Base-by-base conservation (phyloP, 2,797 vertebrate genomes). In the Yasuhikotakia modesta region DNA sequence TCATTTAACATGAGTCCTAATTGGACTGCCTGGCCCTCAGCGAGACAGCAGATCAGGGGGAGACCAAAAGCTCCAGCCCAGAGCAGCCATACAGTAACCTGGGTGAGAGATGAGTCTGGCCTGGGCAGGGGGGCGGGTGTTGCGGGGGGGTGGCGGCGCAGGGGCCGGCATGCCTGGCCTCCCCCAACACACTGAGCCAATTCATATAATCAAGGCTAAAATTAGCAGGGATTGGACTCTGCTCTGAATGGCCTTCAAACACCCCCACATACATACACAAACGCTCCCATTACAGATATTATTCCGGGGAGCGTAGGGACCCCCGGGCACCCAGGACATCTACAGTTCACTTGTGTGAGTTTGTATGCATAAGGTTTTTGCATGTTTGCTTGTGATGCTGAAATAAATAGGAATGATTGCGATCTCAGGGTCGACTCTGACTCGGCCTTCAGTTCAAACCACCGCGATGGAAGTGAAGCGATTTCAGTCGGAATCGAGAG, bases 191-290 rank as follows among this genome's bases (percentile, higher is more conserved):
- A 92, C 90, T 91, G 89, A 88, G 88, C 88, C 91, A 91, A 89
- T 93, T 92, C 90, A 92, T 92, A 88, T 90, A 92, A 92, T 90
- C 87, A 85, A 84, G 67, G 84, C 89, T 93, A 92, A 92, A 92
- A 90, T 92, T 92, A 92, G 86, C 70, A 60, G 24, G 58, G 45
- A 73, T 76, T 86, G 80, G 78, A 86, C 79, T 86, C 86, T 84
- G 82, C 86, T 85, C 68, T 82, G 80, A 86, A 84, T 78, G 78
- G 79, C 84, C 75, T 80, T 67, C 57, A 73, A 27, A 81, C 76
- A 85, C 70, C 76, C 66, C 55, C 78, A 46, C 82, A 87, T 84
- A 73, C 19, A 66, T 84, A 86, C 84, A 78, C 72, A 81, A 63
- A 84, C 72, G 81, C 79, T 79, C 24, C 55, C 78, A 85, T 73